These are phyloP conservation scores for Girardia tigrina DNA, from an alignment of 2,888 invertebrate species.

Conservation along the genomic window DNA sequence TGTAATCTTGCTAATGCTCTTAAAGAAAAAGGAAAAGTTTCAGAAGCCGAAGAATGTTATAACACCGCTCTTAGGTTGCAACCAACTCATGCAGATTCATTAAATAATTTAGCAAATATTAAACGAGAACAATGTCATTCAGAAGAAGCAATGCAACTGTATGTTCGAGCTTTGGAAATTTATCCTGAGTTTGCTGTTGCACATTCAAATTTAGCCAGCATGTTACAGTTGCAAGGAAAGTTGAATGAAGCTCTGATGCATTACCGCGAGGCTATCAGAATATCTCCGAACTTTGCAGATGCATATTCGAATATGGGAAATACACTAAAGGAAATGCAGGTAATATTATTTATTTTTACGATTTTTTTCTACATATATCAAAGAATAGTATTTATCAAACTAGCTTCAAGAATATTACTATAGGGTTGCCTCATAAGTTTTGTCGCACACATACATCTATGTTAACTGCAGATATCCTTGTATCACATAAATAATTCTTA, in stretches of 20 bases:
- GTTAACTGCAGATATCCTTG: no score
- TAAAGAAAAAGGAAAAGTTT: constrained; percentile 87
- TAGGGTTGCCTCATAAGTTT: no score
- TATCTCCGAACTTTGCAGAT: constrained; percentile 95
- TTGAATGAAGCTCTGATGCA: constrained; percentile 84
- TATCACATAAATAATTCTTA: no score
- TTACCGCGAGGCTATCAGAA: constrained; percentile 88
- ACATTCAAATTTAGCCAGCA: constrained; percentile 91
- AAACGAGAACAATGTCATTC: constrained; percentile 76
- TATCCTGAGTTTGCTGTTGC: constrained; percentile 98
- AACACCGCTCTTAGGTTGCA: constrained; percentile 81
- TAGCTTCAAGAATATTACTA: no score
- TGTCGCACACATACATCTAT: no score
- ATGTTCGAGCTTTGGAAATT: constrained; percentile 63
- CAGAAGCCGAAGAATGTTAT: constrained; percentile 89
- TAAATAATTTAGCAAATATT: constrained; percentile 93
- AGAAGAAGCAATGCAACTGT: constrained; percentile 83
- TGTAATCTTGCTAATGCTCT: constrained; percentile 97
- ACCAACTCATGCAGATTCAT: constrained; percentile 90
- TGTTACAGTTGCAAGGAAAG: constrained; percentile 94
- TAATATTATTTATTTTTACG: no score
- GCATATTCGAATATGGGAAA: constrained; percentile 99
- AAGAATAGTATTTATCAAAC: no score
- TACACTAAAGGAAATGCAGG: constrained; percentile 85
- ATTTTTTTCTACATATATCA: no score